Base-by-base conservation (phyloP, 2,113 vertebrate genomes). In the Neodon shergylaensis region DNA sequence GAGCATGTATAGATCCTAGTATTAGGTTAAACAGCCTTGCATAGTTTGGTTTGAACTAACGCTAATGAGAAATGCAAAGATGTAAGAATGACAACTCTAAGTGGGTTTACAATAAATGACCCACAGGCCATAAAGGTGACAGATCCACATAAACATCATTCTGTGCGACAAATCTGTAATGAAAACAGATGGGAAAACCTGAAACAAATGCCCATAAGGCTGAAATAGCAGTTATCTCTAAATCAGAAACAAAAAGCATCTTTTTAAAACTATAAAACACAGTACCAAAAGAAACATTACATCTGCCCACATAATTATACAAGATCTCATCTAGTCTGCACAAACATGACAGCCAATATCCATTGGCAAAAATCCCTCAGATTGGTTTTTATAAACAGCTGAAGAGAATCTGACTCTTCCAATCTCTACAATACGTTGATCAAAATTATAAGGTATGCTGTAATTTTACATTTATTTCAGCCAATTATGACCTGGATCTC, bases 111-210 rank as follows among this genome's bases (percentile, higher is more conserved):
- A 65, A 39, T 58, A 68, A 93, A 90, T 66, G 70, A 63, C 24
- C 58, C 54, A 84, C 26, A 63, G 58, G 58, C 6, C 58, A 92
- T 47, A 86, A 85, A 92, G 91, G 66, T 63, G 77, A 92, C 7
- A 88, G 12, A 79, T 36, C n/a, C 58, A 82, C 42, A 70, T n/a
- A 88, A 93, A 92, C 26, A 83, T 28, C 73, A 66, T 66, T 96
- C 42, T 85, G 44, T 49, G 42, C 19, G 94, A 91, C 61, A 91
- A 58, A 95, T 85, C 10, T 88, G 3, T 83, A 81, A 85, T 47
- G 39, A 89, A 97, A 96, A 90, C 68, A 89, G 61, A 92, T 58
- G 47, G 19, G 63, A 96, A 95, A 97, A 95, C 81, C n/a, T 66
- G 66, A 88, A 91, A 91, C 31, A 90, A 61, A 36, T 63, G 70